Percentiles rank a stretch among this genome's conserved stretches.
Evolutionary conservation across 2,888 invertebrate species (phyloP).

Genomic region (Leptinotarsa peninsularis): DNA sequence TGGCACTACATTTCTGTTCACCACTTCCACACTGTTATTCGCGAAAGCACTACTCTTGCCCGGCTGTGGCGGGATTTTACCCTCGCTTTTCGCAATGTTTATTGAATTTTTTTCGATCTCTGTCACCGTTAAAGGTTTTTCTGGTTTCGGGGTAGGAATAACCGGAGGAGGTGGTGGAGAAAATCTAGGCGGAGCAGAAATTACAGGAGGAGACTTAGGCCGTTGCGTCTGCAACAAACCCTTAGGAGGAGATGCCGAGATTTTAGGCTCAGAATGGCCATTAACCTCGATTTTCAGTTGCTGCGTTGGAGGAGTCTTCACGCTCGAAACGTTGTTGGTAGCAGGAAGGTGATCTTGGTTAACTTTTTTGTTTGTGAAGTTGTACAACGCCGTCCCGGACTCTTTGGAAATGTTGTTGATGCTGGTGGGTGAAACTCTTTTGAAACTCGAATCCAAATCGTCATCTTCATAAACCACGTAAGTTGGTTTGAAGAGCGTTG

Average conservation of each 20-base stretch:
- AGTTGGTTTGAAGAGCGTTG: slow-evolving; percentile 48
- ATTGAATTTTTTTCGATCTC: slow-evolving; percentile 79
- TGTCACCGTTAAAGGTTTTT: slow-evolving; percentile 68
- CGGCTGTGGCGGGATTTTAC: slow-evolving; percentile 56
- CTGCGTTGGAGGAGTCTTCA: slow-evolving; percentile 50
- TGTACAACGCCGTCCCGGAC: slow-evolving; percentile 70
- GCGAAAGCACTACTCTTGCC: slow-evolving; percentile 37
- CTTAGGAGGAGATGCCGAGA: slow-evolving; percentile 20
- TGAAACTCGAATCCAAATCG: slow-evolving; percentile 36
- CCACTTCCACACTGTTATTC: slow-evolving; percentile 51
- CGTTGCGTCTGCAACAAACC: slow-evolving; percentile 29
- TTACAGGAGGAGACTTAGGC: slow-evolving; percentile 48
- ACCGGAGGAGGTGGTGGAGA: slow-evolving; percentile 50
- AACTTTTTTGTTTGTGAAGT: slow-evolving; percentile 67
- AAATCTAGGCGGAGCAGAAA: slow-evolving; percentile 52
- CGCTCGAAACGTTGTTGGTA: slow-evolving; percentile 52
- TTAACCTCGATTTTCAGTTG: slow-evolving; percentile 55
- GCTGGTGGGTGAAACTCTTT: slow-evolving; percentile 49
- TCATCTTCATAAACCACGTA: slow-evolving; percentile 33
- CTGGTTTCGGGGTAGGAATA: slow-evolving; percentile 25
- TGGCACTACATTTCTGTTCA: slow-evolving; percentile 52
- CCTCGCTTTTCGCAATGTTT: slow-evolving; percentile 73
- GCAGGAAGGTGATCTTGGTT: slow-evolving; percentile 57
- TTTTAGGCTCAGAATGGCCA: slow-evolving; percentile 48
- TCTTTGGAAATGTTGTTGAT: slow-evolving; percentile 76